A percentile compares a stretch with the other conserved stretches of the same genome.
phyloP scores from a whole-genome alignment of 2,888 invertebrate species.

The Cheilosia vulpina region DNA sequence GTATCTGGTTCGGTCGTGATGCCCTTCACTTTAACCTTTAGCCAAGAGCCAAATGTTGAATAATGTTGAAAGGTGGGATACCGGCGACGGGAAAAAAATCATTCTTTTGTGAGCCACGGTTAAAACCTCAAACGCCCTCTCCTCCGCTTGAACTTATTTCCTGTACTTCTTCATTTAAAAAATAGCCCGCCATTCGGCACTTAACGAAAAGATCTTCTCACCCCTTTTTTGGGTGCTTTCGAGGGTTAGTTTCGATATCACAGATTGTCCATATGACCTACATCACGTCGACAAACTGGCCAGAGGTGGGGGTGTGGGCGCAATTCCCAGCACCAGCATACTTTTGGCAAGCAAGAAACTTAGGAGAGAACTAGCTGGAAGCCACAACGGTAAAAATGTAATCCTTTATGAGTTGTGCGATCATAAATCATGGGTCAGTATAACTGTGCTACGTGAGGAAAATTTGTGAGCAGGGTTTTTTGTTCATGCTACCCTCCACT shows the following conservation, averaged over 20 bases:
- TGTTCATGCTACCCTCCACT: background rate
- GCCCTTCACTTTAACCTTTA: constrained; percentile 56
- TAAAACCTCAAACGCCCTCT: constrained; percentile 24
- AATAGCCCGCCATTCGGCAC: constrained; percentile 58
- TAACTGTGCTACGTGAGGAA: constrained; percentile 72
- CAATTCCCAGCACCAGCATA: constrained; percentile 6
- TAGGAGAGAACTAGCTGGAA: constrained; percentile 27
- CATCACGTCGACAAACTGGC: constrained; percentile 57
- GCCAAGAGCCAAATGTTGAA: constrained; percentile 28
- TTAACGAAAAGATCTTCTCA: constrained; percentile 61
- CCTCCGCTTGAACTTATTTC: constrained; percentile 32
- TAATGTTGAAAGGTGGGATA: constrained; percentile 58
- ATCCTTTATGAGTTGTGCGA: constrained; percentile 75
- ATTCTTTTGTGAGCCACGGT: constrained; percentile 45
- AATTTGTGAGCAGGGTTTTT: constrained; percentile 63
- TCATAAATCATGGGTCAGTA: constrained; percentile 75
- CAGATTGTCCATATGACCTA: constrained; percentile 74
- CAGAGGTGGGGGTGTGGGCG: constrained; percentile 8
- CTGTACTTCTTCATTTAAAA: constrained; percentile 43
- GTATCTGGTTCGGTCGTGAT: constrained; percentile 6
- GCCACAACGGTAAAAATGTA: constrained; percentile 69
- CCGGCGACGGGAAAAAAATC: constrained; percentile 2
- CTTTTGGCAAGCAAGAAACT: constrained; percentile 37
- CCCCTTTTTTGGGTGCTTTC: constrained; percentile 7
- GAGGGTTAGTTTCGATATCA: constrained; percentile 65